Evolutionary conservation across 2,888 invertebrate species (phyloP), one percentile per base, ranked within the genome.

Genomic region (Epirrhoe tristata): DNA sequence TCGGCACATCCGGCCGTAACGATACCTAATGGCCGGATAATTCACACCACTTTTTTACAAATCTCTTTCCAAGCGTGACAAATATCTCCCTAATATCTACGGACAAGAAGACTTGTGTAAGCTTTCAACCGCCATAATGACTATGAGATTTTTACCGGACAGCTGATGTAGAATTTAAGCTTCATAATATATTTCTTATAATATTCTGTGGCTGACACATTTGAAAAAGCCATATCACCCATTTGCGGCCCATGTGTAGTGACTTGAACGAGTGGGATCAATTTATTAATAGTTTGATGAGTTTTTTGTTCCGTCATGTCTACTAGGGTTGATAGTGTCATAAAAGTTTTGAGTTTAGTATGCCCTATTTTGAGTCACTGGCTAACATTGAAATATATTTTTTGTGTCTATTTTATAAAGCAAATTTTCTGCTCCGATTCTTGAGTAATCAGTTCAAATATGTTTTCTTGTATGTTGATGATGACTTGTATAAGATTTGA

Each of bases 261-360:
- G 31, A 52, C 46, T 24, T 52, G 46, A 55, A 61, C 46, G 54
- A 55, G 51, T 59, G 43, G 52, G 60, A 53, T 52, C 77, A 79
- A 62, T 48, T 78, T 81, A 78, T 79, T 78, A 77, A 72, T 79
- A 62, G 58, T 77, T 62, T 76, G 73, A 77, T 71, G 70, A 69
- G 71, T 71, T 73, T 72, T 73, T 75, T 76, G 74, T 64, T 55
- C 66, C 59, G 53, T 65, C 59, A 52, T 68, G 46, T 16, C 50
- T 6, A 50, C n/a, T 58, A 51, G 10, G 2, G 5, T 58, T 61
- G 34, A 54, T 50, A 17, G 48, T 17, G 32, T 16, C 36, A 31
- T 17, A 39, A 52, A 59, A 12, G n/a, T n/a, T n/a, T n/a, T 52
- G 8, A 24, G 36, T 56, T 39, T n/a, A n/a, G n/a, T n/a, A 43